Evolutionary conservation across 2,113 vertebrate species (phyloP).

Genomic region (Urocolius indicus): DNA sequence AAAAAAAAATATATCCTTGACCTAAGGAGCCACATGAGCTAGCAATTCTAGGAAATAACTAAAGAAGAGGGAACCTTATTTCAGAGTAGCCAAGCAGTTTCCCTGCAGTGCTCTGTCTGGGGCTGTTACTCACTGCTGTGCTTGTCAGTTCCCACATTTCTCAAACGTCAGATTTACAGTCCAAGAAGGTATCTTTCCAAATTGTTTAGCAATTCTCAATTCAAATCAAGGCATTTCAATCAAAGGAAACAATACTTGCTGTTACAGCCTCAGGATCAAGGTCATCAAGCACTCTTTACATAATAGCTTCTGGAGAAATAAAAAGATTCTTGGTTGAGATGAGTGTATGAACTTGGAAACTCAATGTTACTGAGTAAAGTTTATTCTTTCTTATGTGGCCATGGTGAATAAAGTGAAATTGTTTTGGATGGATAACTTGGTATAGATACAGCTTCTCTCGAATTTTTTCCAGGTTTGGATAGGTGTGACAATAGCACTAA

Average conservation of each 20-base stretch:
- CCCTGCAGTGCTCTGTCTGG: not conserved
- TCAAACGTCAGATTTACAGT: not conserved
- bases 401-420: not conserved
- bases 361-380: not conserved
- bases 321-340: not conserved
- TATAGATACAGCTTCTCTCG: not conserved
- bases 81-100: not conserved
- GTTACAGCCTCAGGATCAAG: not conserved
- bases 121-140: not conserved
- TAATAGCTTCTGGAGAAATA: not conserved
- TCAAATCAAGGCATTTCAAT: not conserved
- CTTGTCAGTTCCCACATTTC: not conserved
- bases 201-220: not conserved
- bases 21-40: not conserved
- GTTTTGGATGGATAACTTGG: not conserved
- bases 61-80: not conserved
- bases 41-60: not conserved
- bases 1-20: not conserved
- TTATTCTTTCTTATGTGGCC: not conserved
- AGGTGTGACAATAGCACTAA: not conserved
- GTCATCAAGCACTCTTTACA: not conserved
- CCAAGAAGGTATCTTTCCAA: not conserved
- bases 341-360: not conserved
- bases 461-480: not conserved
- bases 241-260: not conserved